phyloP scores from a whole-genome alignment of 2,113 vertebrate species.

The Lophochroa leadbeateri region DNA sequence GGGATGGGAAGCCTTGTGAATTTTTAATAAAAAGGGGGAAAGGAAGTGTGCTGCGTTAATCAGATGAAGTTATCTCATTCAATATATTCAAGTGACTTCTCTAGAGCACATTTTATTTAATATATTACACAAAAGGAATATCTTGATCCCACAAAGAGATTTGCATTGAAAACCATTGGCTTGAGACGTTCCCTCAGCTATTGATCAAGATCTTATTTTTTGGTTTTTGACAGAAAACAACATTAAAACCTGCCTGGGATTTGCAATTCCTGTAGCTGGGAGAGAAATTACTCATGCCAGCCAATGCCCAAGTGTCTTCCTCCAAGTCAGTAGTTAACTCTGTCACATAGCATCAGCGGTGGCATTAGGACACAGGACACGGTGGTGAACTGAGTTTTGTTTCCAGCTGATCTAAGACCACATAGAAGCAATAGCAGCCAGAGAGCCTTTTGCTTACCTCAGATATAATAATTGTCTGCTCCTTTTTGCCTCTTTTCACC shows the following conservation, averaged over 20 bases:
- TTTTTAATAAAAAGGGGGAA: conserved; percentile 67
- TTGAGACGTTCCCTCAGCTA: background rate
- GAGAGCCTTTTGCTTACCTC: background rate
- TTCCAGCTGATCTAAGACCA: background rate
- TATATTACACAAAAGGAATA: background rate
- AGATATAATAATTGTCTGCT: background rate
- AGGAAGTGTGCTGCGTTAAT: conserved; percentile 21
- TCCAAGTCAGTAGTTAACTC: background rate
- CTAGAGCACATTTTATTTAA: background rate
- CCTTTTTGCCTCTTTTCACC: background rate
- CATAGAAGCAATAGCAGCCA: background rate
- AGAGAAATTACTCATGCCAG: background rate
- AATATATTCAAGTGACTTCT: conserved; percentile 3
- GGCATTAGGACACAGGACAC: fast-evolving
- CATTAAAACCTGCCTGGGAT: background rate
- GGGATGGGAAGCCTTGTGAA: conserved; percentile 68
- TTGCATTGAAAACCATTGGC: background rate
- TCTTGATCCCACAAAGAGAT: background rate
- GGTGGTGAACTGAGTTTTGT: background rate
- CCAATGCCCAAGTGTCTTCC: fast-evolving
- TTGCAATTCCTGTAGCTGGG: background rate
- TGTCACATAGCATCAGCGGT: fast-evolving
- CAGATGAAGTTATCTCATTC: conserved; percentile 40
- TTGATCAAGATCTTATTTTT: background rate
- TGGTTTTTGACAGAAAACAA: background rate